Conservation (phyloP, 2,113 vertebrate species). For the Podocnemis expansa region DNA sequence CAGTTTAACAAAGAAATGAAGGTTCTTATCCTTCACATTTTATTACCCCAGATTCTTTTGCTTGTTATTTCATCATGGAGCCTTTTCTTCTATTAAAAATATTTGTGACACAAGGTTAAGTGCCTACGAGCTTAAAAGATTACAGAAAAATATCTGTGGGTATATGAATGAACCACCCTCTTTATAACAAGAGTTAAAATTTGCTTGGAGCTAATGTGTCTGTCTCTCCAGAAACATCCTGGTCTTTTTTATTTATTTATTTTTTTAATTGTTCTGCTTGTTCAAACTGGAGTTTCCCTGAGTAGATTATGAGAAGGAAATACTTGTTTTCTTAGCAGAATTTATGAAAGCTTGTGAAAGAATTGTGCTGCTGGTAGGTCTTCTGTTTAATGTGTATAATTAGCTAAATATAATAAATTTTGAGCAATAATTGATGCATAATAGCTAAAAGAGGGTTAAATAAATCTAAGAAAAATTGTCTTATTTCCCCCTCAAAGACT, state of each 20-base stretch:
- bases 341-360: neutral
- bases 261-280: fast-evolving
- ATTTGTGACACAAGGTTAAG: constrained; percentile 10
- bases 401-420: neutral
- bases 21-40: neutral
- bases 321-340: neutral
- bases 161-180: neutral
- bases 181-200: constrained; percentile 16
- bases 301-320: neutral
- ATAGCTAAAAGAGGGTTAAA: neutral
- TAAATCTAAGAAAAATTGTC: neutral
- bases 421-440: neutral
- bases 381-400: neutral
- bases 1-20: neutral
- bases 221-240: neutral
- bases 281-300: neutral
- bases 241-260: too few species aligned
- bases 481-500: neutral
- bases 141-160: neutral
- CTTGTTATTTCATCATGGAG: constrained; percentile 33
- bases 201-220: neutral
- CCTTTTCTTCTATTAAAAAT: constrained; percentile 15
- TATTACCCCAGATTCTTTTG: constrained; percentile 34
- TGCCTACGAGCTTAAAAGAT: constrained; percentile 8
- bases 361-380: neutral